A percentile compares a stretch with the other conserved stretches of the same genome.
Conservation (phyloP, 2,113 vertebrate genomes). For the Istiophorus platypterus region DNA sequence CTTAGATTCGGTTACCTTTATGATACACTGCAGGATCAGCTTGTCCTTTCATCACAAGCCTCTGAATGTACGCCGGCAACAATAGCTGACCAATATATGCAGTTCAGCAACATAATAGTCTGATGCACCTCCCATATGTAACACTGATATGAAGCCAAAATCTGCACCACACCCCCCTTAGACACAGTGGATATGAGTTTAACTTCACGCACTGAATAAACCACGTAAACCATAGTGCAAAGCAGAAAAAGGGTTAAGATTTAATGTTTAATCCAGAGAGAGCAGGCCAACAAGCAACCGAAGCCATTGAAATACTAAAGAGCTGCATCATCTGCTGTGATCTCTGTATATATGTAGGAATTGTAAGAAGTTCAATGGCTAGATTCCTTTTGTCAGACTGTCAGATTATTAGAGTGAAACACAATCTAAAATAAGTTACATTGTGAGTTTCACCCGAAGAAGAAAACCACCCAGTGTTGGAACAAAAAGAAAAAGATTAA, state of each 20-base stretch:
- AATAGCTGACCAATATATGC: slow-evolving; percentile 35
- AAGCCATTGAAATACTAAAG: not conserved
- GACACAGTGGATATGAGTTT: not conserved
- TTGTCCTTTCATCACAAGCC: slow-evolving; percentile 35
- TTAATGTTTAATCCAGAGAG: no score
- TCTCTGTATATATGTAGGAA: no score
- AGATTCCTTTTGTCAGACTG: no score
- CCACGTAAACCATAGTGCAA: no score
- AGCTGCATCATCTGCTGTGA: no score
- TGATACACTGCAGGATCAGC: slow-evolving; percentile 17
- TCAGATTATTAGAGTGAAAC: no score
- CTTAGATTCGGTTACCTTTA: slow-evolving; percentile 46
- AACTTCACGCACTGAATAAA: not conserved
- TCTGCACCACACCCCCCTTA: not conserved
- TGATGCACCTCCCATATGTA: slow-evolving; percentile 13
- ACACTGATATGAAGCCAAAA: slow-evolving; percentile 8
- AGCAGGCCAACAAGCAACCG: not conserved
- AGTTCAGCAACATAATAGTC: slow-evolving; percentile 11
- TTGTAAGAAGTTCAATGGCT: no score
- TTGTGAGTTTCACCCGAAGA: no score
- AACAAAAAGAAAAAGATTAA: no score
- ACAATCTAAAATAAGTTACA: no score
- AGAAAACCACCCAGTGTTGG: no score
- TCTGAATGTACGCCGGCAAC: slow-evolving; percentile 23
- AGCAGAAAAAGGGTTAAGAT: no score